These are phyloP conservation scores for Stichopus chloronotus DNA, from an alignment of 35 echinoderm and acorn worm species.

Conservation along the genomic window DNA sequence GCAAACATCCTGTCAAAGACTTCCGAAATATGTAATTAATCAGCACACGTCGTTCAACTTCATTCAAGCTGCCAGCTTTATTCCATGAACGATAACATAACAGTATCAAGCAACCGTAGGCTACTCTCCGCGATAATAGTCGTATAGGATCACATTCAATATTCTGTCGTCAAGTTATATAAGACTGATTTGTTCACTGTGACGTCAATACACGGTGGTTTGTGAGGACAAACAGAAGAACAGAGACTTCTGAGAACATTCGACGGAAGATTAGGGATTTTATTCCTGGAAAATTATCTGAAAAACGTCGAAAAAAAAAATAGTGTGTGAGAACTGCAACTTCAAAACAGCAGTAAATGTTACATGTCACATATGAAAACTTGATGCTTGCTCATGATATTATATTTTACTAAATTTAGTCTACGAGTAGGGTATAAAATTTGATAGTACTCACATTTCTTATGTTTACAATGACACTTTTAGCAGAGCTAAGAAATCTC, in stretches of 20 bases:
- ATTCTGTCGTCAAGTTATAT: neutral
- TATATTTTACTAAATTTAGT: no score
- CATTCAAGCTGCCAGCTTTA: neutral
- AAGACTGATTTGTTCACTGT: neutral
- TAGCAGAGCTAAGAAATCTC: no score
- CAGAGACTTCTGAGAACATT: neutral
- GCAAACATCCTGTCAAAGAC: slow-evolving; percentile 6
- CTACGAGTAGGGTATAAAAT: no score
- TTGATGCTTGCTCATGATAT: no score
- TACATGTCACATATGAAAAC: no score
- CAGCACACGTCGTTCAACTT: neutral
- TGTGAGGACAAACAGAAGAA: neutral
- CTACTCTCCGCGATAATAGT: neutral
- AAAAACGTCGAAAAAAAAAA: neutral
- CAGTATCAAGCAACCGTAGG: neutral
- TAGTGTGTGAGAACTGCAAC: neutral
- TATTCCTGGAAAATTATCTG: neutral
- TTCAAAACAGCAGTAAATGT: no score
- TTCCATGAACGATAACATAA: neutral
- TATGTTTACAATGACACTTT: no score
- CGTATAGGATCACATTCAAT: neutral
- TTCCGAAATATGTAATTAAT: slow-evolving; percentile 39
- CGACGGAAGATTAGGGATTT: neutral
- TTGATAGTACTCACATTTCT: no score
- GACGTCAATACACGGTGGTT: neutral